Evolutionary conservation across 2,113 vertebrate genomes (phyloP).

Genomic region (Lynx canadensis): DNA sequence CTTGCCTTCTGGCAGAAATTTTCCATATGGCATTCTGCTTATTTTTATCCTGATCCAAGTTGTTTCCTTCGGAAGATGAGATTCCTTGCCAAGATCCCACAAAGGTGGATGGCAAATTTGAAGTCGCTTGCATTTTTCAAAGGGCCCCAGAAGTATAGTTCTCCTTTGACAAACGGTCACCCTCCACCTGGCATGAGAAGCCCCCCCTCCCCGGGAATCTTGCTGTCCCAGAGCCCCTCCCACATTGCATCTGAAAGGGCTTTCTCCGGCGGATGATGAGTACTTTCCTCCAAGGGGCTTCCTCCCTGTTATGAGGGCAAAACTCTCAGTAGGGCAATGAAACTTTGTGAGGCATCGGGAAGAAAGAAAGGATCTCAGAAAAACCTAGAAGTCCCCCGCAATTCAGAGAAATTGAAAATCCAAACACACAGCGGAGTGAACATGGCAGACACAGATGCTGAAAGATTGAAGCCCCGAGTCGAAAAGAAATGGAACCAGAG

Average conservation of each 20-base stretch:
- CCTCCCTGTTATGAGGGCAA: not conserved
- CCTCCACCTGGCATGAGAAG: not conserved
- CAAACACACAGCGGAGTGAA: no score
- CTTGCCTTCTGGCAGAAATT: not conserved
- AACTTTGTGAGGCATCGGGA: not conserved
- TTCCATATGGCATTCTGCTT: not conserved
- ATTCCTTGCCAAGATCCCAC: not conserved
- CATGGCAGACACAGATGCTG: fast-evolving
- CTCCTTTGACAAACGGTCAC: fast-evolving
- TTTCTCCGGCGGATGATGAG: fast-evolving
- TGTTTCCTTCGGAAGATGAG: not conserved
- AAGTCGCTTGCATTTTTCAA: fast-evolving
- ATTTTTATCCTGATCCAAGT: not conserved
- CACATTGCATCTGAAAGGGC: fast-evolving
- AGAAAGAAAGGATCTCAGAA: not conserved
- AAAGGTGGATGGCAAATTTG: not conserved
- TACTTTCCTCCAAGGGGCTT: fast-evolving
- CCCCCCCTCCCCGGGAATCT: not conserved
- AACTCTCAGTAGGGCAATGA: not conserved
- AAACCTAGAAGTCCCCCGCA: not conserved
- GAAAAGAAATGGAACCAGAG: not conserved
- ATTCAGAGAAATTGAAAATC: not conserved
- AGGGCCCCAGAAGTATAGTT: not conserved
- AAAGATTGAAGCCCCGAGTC: no score
- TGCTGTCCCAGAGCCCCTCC: not conserved